Evolutionary conservation across 2,113 vertebrate species (phyloP).

Genomic region (Oxygymnocypris stewartii): DNA sequence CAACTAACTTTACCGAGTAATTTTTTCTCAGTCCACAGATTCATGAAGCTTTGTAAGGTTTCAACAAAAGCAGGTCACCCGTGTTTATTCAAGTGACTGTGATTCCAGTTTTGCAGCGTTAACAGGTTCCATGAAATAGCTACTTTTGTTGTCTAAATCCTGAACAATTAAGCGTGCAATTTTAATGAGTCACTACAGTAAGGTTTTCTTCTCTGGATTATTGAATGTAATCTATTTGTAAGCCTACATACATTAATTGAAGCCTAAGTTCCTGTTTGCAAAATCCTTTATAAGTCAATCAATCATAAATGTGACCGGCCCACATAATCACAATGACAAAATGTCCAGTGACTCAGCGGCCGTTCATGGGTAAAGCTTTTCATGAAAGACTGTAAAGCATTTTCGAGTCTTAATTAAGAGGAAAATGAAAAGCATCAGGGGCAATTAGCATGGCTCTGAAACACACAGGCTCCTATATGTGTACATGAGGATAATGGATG

Average conservation of each 20-base stretch:
- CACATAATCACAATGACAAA: slow-evolving; percentile 6
- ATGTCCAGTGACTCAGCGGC: background rate
- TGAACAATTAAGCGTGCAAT: background rate
- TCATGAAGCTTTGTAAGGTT: background rate
- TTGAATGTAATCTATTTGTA: background rate
- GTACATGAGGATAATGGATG: background rate
- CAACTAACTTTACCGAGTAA: background rate
- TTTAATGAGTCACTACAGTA: background rate
- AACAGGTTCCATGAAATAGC: slow-evolving; percentile 1
- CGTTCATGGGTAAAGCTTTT: background rate
- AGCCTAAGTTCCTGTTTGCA: background rate
- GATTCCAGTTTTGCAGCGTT: background rate
- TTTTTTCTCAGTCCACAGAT: background rate
- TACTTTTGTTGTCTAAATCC: background rate
- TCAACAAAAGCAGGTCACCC: slow-evolving; percentile 9
- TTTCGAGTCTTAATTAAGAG: slow-evolving; percentile 34
- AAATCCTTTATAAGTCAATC: background rate
- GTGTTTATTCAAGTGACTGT: background rate
- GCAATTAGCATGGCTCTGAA: slow-evolving; percentile 16
- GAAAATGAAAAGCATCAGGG: slow-evolving; percentile 5
- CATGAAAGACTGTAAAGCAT: background rate
- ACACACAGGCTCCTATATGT: background rate
- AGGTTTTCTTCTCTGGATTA: background rate
- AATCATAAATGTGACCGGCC: background rate
- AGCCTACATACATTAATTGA: background rate